phyloP scores from a whole-genome alignment of 2,888 invertebrate genomes.

The Lasioglossum vierecki region DNA sequence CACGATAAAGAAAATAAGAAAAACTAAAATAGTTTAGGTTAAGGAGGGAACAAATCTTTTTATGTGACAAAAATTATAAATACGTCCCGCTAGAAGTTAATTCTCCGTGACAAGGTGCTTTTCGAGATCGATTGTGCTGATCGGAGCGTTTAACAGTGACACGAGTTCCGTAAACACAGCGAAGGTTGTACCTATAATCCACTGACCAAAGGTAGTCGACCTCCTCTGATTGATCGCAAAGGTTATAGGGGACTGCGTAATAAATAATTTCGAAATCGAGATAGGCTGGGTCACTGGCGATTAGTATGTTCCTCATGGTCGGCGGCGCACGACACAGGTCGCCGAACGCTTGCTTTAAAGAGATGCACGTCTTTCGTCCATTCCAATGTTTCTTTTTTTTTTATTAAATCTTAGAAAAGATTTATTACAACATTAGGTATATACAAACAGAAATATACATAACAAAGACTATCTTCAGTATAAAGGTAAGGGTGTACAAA shows the following conservation, averaged over 20 bases:
- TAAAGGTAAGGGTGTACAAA: too few relatives aligned
- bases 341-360: not conserved
- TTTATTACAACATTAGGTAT: too few relatives aligned
- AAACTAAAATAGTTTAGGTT: too few relatives aligned
- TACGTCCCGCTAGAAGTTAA: not conserved
- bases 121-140: not conserved
- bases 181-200: not conserved
- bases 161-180: not conserved
- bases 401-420: too few relatives aligned
- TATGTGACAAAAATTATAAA: not conserved
- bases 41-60: not conserved
- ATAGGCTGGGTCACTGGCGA: not conserved
- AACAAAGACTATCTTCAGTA: too few relatives aligned
- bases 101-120: not conserved
- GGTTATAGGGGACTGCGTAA: not conserved
- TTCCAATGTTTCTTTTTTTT: not conserved
- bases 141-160: not conserved
- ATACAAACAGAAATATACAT: too few relatives aligned
- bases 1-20: too few relatives aligned
- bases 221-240: not conserved
- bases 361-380: not conserved
- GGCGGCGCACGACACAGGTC: not conserved
- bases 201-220: not conserved
- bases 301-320: not conserved
- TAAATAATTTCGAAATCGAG: constrained; percentile 7